Evolutionary conservation across 2,797 vertebrate genomes (phyloP), one percentile per base, ranked within the genome.

Genomic region (Falco novaeseelandiae): DNA sequence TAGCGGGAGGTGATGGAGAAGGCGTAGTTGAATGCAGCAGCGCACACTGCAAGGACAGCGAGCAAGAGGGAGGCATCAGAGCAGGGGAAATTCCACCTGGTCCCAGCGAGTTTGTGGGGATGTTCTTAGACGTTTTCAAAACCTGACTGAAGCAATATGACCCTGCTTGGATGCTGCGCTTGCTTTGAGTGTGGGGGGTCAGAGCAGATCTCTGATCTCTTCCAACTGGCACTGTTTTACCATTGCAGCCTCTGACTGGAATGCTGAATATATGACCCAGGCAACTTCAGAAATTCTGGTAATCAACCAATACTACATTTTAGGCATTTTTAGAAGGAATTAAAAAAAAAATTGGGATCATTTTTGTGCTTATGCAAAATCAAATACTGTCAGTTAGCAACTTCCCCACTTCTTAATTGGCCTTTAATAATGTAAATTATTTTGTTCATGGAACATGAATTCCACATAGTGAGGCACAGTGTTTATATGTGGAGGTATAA

Each of bases 21-120:
- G 42, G 6, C 0, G 2, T 9, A 19, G 40, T 40, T 58, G 38
- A 52, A 55, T 0, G 0, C 8, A 42, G 20, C 7, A 20, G 6
- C 29, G 44, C 15, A 26, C 8, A 34, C 10, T 1, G 0, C 8
- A 14, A 26, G 16, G 44, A 30, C 17, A 61, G 32, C 11, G 10
- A 59, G 2, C 7, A 61, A 22, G 21, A 48, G 25, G 18, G 26
- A 38, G 54, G 34, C 4, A 12, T n/a, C 21, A n/a, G 19, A 83
- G 22, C 11, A 44, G 22, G 46, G 17, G 32, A 65, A 85, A 49
- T 57, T 67, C 46, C 22, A 61, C 8, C 29, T n/a, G 30, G 9
- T 48, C 4, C 26, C 17, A 57, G 7, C 1, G 17, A 82, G 19
- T 18, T 55, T 29, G 11, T 3, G 10, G 55, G 36, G 12, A 46